Conservation (phyloP, 2,113 vertebrate genomes). For the Brachyhypopomus occidentalis region DNA sequence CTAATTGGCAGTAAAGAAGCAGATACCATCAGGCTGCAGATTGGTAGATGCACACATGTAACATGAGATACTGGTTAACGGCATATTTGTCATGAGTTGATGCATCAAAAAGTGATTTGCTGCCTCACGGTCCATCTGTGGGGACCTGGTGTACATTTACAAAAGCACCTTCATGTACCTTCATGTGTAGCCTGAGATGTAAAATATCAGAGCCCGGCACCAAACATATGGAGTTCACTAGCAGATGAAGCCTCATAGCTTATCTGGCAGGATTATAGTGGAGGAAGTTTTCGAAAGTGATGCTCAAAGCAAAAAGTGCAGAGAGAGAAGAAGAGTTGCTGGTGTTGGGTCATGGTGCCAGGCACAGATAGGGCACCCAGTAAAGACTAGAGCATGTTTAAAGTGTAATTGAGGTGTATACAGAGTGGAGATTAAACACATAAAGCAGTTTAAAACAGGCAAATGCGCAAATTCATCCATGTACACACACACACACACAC, state of each 20-base stretch:
- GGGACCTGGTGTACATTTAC: too few relatives aligned
- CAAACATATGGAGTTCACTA: neutral
- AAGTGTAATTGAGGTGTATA: slow-evolving; percentile 14
- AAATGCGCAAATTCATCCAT: neutral
- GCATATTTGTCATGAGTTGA: too few relatives aligned
- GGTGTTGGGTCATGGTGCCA: neutral
- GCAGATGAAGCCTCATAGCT: neutral
- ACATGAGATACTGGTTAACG: too few relatives aligned
- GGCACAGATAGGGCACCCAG: slow-evolving; percentile 16
- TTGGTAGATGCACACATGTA: too few relatives aligned
- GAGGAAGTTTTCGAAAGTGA: neutral
- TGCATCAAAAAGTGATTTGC: too few relatives aligned
- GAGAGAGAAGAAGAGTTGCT: neutral
- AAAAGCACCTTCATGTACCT: too few relatives aligned
- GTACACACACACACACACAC: neutral
- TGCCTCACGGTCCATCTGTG: too few relatives aligned
- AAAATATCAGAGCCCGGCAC: neutral
- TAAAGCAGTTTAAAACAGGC: slow-evolving; percentile 8
- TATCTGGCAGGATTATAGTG: neutral
- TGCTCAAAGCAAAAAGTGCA: neutral
- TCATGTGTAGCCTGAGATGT: neutral
- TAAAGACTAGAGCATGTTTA: neutral
- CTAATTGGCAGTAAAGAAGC: too few relatives aligned
- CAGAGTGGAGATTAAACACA: slow-evolving; percentile 20
- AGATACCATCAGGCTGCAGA: too few relatives aligned